Base-by-base conservation (phyloP, 2,888 invertebrate species). In the Caenorhabditis panamensis region DNA sequence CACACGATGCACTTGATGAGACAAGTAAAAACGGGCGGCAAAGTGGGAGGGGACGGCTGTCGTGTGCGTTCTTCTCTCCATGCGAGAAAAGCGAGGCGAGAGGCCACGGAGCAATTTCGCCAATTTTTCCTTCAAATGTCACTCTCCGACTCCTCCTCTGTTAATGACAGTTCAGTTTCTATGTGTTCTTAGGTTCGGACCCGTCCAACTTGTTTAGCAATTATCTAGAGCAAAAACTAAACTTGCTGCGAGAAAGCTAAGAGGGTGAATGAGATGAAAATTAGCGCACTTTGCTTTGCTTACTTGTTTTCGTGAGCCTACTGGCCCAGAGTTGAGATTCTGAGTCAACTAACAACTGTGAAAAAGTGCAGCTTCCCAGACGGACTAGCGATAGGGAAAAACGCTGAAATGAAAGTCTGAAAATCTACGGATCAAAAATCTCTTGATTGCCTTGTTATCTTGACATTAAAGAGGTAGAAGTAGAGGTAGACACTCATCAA, bases 41-140 rank as follows among this genome's bases (percentile, higher is more conserved):
- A n/a, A n/a, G n/a, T n/a, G n/a, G n/a, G n/a, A 16, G 44, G 26
- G 26, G n/a, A 24, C 49, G 28, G 49, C 62, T 66, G 58, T 67
- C 67, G 53, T 64, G 58, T 54, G 72, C 58, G 72, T 64, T 58
- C 56, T 31, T n/a, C n/a, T n/a, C n/a, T n/a, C n/a, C 20, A 49
- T 24, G 9, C 37, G 44, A 41, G 31, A 61, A 36, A 18, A 49
- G 26, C 31, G 47, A 1, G 41, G 44, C 62, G 51, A 62, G 54
- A 37, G 20, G 18, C 20, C 58, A 20, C 56, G 56, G 72, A 66
- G 66, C 73, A 73, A 73, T 73, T 73, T 73, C 66, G 64, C 73
- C 58, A 73, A 73, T 73, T 73, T 73, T 73, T 73, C 73, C 58
- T 66, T 73, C 73, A 73, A 73, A 73, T 73, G 73, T 66, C 73